phyloP scores from a whole-genome alignment of 2,797 vertebrate genomes.

The Sciurus carolinensis region DNA sequence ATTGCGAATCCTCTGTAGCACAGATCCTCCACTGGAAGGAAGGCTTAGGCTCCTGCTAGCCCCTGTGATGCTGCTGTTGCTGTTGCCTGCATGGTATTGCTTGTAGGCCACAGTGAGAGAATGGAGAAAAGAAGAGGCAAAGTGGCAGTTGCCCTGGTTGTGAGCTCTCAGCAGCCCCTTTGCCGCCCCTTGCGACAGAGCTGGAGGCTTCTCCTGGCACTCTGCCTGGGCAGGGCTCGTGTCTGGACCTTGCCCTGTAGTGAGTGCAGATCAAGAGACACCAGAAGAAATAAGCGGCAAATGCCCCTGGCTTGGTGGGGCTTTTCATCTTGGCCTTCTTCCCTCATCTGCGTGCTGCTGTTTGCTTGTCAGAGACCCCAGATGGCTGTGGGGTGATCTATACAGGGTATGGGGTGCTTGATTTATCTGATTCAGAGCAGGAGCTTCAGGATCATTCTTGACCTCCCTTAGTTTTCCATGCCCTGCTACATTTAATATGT shows the following conservation, averaged over 20 bases:
- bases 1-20: no score
- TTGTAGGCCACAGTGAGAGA: neutral
- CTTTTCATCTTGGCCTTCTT: neutral
- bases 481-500: no score
- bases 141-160: neutral
- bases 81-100: neutral
- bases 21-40: neutral
- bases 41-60: neutral
- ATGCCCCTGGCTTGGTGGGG: fast-evolving
- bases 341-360: fast-evolving
- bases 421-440: neutral
- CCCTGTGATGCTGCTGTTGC: neutral
- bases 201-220: neutral
- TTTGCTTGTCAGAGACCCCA: neutral
- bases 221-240: neutral
- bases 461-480: neutral
- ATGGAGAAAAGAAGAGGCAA: neutral
- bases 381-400: fast-evolving
- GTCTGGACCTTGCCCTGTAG: neutral
- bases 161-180: neutral
- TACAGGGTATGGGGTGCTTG: fast-evolving
- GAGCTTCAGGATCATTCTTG: fast-evolving
- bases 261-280: neutral
- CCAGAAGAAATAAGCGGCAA: fast-evolving
- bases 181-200: neutral